phyloP scores from a whole-genome alignment of 2,888 invertebrate genomes.

The Leptinotarsa rubiginosa region DNA sequence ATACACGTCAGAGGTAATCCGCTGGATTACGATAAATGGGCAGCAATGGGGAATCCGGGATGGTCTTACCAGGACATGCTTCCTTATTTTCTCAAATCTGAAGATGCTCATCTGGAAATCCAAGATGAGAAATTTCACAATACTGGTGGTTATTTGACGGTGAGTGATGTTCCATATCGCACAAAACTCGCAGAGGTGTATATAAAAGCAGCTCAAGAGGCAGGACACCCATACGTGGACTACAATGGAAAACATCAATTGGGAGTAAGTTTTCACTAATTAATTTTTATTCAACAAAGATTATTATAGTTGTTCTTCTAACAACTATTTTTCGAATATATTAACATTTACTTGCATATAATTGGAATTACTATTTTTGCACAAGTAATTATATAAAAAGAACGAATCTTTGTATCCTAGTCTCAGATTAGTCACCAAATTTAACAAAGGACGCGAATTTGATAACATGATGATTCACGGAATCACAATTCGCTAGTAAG shows the following conservation, averaged over 20 bases:
- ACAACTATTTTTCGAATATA: no score
- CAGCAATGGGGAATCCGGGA: constrained; percentile 68
- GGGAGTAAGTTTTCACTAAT: constrained; percentile 65
- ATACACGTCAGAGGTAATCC: constrained; percentile 73
- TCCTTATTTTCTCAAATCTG: constrained; percentile 62
- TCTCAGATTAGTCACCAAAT: no score
- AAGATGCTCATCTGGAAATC: constrained; percentile 56
- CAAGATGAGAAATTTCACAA: constrained; percentile 61
- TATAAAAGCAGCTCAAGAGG: constrained; percentile 73
- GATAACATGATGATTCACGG: no score
- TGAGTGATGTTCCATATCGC: constrained; percentile 61
- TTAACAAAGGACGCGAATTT: no score
- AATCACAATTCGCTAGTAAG: no score
- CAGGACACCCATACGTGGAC: constrained; percentile 64
- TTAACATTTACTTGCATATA: no score
- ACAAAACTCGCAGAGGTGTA: constrained; percentile 69
- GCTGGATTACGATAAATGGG: constrained; percentile 77
- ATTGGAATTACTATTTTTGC: no score
- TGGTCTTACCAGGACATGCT: constrained; percentile 68
- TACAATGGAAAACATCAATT: constrained; percentile 75
- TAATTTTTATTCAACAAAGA: no score
- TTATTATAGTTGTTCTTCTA: no score
- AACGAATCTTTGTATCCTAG: no score
- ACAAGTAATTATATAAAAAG: no score
- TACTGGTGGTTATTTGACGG: constrained; percentile 62